Conservation (phyloP, 2,113 vertebrate species). For the human region GRCh38 chr3:14503001-14503500, state of each 20-base stretch:
- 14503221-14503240: rapidly evolving
- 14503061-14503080: background rate
- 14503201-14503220: background rate
- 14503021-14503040: rapidly evolving
- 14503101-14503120: rapidly evolving
- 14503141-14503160: background rate
- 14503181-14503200: no score
- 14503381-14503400: background rate
- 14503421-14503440: background rate
- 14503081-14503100: background rate
- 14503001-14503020: rapidly evolving
- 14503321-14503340: background rate
- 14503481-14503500: background rate
- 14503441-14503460: background rate
- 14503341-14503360: background rate
- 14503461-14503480: background rate
- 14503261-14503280: background rate
- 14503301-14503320: background rate
- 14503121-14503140: background rate
- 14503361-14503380: background rate
- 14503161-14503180: background rate
- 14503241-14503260: background rate
- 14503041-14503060: background rate
- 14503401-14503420: background rate
- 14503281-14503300: background rate